Evolutionary conservation across 2,113 vertebrate species (phyloP).

Genomic region (Hemiscyllium ocellatum): DNA sequence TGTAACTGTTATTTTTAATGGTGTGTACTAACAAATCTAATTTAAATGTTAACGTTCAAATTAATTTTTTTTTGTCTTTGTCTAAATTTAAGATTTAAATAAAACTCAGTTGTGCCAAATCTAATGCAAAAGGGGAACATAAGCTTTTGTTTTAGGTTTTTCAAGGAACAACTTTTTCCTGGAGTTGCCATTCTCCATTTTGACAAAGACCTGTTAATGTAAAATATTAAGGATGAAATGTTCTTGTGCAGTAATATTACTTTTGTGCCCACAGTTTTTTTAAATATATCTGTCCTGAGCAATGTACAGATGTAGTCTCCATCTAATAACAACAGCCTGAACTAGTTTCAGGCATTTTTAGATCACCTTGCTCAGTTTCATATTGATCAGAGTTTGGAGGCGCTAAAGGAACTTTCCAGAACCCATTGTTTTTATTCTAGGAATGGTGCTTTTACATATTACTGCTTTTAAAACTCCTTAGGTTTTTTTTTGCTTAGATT

Average conservation of each 20-base stretch:
- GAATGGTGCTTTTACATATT: not conserved
- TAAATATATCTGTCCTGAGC: not conserved
- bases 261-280: not conserved
- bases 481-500: too few species aligned
- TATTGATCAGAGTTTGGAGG: not conserved
- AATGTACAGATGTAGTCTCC: not conserved
- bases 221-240: not conserved
- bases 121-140: not conserved
- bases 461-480: not conserved
- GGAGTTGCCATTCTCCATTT: not conserved
- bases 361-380: not conserved
- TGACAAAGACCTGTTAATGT: not conserved
- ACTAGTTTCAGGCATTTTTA: not conserved
- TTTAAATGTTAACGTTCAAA: not conserved
- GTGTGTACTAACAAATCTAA: not conserved
- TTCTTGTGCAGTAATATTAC: not conserved
- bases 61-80: not conserved
- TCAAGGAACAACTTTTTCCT: not conserved
- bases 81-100: too few species aligned
- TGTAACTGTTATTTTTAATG: not conserved
- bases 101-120: not conserved
- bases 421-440: too few species aligned
- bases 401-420: not conserved
- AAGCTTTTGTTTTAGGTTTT: not conserved
- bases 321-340: not conserved